Percentiles rank a stretch among this genome's conserved stretches.
These are phyloP conservation scores for Drosophila leontia DNA, from an alignment of 1,140 invertebrate species.

Conservation along the genomic window DNA sequence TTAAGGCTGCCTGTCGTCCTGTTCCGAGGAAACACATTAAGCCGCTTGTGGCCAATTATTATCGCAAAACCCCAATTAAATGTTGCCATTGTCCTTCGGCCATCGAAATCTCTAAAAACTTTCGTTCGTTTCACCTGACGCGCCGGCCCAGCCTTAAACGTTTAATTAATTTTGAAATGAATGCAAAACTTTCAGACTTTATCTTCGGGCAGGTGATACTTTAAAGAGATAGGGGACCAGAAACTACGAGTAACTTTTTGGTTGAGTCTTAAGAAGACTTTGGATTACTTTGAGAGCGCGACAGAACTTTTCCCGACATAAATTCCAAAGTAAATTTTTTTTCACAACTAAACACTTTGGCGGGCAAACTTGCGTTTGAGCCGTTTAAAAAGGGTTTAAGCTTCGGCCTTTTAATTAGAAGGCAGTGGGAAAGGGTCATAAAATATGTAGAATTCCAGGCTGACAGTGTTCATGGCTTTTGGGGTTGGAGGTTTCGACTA, in stretches of 20 bases:
- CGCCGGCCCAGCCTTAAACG: slow-evolving; percentile 33
- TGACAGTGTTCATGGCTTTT: not conserved
- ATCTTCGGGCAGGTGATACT: slow-evolving; percentile 52
- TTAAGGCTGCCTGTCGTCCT: not conserved
- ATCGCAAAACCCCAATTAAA: slow-evolving; percentile 51
- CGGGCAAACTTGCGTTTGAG: slow-evolving; percentile 13
- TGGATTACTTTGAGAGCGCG: slow-evolving; percentile 42
- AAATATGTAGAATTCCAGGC: slow-evolving; percentile 25
- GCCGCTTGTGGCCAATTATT: slow-evolving; percentile 58
- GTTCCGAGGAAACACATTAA: slow-evolving; percentile 17
- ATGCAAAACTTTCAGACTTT: slow-evolving; percentile 50
- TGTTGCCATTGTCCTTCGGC: slow-evolving; percentile 44
- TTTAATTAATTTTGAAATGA: slow-evolving; percentile 64
- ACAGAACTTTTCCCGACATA: slow-evolving; percentile 45
- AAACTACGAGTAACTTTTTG: slow-evolving; percentile 52
- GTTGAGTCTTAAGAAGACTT: slow-evolving; percentile 33
- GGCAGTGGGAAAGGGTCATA: slow-evolving; percentile 20
- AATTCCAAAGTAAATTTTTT: slow-evolving; percentile 35
- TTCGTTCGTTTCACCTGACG: slow-evolving; percentile 18
- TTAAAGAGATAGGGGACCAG: slow-evolving; percentile 48
- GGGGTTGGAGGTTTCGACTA: not conserved
- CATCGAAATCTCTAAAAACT: slow-evolving; percentile 40
- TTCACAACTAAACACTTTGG: slow-evolving; percentile 60
- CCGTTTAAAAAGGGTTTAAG: slow-evolving; percentile 45
- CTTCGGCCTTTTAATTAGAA: slow-evolving; percentile 47